Evolutionary conservation across 2,797 vertebrate genomes (phyloP).

Genomic region (Premnoplex brunnescens): DNA sequence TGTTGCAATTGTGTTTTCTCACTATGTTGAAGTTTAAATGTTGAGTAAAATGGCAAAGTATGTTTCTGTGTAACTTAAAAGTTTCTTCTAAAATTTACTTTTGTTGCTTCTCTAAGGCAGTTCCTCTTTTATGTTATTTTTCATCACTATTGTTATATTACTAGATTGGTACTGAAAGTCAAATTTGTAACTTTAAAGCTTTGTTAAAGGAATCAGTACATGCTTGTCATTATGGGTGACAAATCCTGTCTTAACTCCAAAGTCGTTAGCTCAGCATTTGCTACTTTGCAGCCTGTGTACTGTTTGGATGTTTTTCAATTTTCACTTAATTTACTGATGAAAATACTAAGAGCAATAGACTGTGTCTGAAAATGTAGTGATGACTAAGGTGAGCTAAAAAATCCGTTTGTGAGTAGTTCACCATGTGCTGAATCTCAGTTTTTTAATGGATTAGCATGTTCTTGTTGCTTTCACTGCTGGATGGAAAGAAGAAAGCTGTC

Average conservation of each 20-base stretch:
- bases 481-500: neutral
- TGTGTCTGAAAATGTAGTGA: neutral
- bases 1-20: neutral
- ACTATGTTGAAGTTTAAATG: neutral
- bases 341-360: neutral
- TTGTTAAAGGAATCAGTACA: neutral
- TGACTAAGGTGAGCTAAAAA: neutral
- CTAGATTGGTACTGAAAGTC: neutral
- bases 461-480: neutral
- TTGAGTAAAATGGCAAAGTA: neutral
- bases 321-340: neutral
- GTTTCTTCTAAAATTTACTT: neutral
- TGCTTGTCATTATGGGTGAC: neutral
- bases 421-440: neutral
- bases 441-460: neutral
- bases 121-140: neutral
- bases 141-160: neutral
- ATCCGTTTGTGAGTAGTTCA: neutral
- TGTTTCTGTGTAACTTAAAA: neutral
- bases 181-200: neutral
- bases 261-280: rapidly evolving
- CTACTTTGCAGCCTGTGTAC: neutral
- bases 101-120: neutral
- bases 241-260: neutral
- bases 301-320: neutral